phyloP scores from a whole-genome alignment of 2,888 invertebrate species.

The Agrotis ipsilon region DNA sequence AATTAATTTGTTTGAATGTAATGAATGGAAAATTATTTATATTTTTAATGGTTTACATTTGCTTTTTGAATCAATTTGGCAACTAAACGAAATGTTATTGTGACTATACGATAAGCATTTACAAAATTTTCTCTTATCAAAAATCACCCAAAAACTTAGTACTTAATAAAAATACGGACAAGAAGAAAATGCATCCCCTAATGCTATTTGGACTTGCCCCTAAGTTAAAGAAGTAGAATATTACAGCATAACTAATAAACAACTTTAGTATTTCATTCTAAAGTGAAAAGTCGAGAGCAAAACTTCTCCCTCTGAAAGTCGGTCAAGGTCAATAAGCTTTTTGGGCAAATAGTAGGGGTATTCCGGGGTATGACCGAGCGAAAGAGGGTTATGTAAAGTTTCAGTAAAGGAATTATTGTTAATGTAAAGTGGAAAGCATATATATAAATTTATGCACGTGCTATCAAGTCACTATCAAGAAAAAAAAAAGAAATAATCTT shows the following conservation, averaged over 20 bases:
- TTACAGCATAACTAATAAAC: constrained; percentile 16
- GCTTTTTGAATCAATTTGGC: constrained; percentile 10
- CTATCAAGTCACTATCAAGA: too few relatives aligned
- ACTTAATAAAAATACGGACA: not conserved
- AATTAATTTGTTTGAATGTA: constrained; percentile 49
- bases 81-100: not conserved
- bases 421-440: too few relatives aligned
- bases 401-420: not conserved
- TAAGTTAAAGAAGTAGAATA: constrained; percentile 6
- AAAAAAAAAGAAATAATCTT: too few relatives aligned
- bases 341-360: constrained; percentile 11
- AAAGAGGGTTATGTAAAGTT: not conserved
- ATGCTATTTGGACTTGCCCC: not conserved
- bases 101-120: too few relatives aligned
- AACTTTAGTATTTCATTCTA: constrained; percentile 42
- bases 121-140: not conserved
- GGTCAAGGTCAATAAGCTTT: constrained; percentile 46
- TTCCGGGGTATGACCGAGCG: not conserved
- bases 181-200: not conserved
- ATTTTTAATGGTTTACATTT: constrained; percentile 23
- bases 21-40: constrained; percentile 46
- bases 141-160: not conserved
- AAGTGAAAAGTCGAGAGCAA: constrained; percentile 38
- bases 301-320: constrained; percentile 24
- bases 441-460: too few relatives aligned